Base-by-base conservation (phyloP, 2,113 vertebrate species). In the Brachyhypopomus gauderio region DNA sequence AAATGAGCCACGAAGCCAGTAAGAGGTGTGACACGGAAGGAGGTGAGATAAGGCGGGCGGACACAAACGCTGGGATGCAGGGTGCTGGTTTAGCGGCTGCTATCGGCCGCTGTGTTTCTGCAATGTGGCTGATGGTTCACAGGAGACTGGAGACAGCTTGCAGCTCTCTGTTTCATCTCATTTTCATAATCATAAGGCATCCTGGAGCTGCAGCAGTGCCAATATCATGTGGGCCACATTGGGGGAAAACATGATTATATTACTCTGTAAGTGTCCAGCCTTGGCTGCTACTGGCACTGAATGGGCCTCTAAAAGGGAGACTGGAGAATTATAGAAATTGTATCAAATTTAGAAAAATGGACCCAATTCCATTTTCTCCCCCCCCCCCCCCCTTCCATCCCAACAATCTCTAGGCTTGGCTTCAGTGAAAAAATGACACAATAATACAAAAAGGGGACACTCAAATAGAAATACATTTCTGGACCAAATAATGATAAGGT, bases 341-440 rank as follows among this genome's bases (percentile, higher is more conserved):
- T 88, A 91, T 91, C 83, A 88, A 86, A 91, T 92, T 91, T 91
- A 77, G 80, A 90, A 91, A 91, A 90, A 92, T 88, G 80, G 81
- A 55, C 78, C 83, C 77, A 87, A 87, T 88, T 71, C 63, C 45
- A 73, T 78, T 78, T 64, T 72, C 72, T 79, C 55, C 60, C 72
- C 52, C 64, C 23, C 20, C 72, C 70, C 72, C 80, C 55, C 60
- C 72, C 52, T 60, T n/a, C 20, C 72, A 17, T 77, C 66, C 67
- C 16, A 62, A 75, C 82, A 84, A 81, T 82, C 77, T 78, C 66
- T 56, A 72, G 77, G 52, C 77, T 80, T 12, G 17, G 64, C 75
- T 79, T 79, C 20, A 59, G n/a, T 27, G 11, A 20, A 36, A 55
- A 80, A 59, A 16, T 48, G 63, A 79, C 81, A 74, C 83, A 22